Evolutionary conservation across 1,140 invertebrate species (phyloP).

Genomic region (Rhyzopertha dominica): DNA sequence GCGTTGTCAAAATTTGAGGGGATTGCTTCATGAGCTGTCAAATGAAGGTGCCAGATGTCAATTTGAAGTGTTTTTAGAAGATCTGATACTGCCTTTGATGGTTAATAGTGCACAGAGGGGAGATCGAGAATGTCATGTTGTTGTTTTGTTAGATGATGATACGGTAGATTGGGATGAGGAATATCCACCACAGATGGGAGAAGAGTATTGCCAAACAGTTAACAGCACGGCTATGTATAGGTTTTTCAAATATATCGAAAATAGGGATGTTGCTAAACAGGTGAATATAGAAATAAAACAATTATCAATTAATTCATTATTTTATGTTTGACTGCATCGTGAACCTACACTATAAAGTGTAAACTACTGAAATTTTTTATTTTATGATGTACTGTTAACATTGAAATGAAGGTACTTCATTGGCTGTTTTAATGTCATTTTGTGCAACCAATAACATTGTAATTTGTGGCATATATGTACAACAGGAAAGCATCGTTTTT

Average conservation of each 20-base stretch:
- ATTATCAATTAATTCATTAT: too few relatives aligned
- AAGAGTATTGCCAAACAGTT: constrained; percentile 95
- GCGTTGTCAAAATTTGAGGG: constrained; percentile 90
- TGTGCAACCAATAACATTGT: too few relatives aligned
- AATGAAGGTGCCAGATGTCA: constrained; percentile 97
- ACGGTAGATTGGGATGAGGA: constrained; percentile 98
- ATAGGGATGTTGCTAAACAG: constrained; percentile 97
- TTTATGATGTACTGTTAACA: too few relatives aligned
- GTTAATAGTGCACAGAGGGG: constrained; percentile 89
- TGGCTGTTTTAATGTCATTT: too few relatives aligned
- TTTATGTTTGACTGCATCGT: too few relatives aligned
- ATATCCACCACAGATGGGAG: constrained; percentile 97
- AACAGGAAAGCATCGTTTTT: too few relatives aligned
- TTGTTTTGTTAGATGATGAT: constrained; percentile 93
- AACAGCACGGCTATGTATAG: constrained; percentile 90
- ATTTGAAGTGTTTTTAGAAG: constrained; percentile 94
- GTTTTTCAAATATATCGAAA: constrained; percentile 99
- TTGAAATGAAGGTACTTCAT: too few relatives aligned
- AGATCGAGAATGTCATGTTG: constrained; percentile 87
- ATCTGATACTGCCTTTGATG: constrained; percentile 93
- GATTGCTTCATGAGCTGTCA: constrained; percentile 93
- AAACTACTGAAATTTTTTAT: too few relatives aligned
- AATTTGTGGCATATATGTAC: too few relatives aligned
- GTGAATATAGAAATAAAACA: too few relatives aligned
- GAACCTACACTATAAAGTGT: too few relatives aligned